Evolutionary conservation across 2,888 invertebrate genomes (phyloP).

Genomic region (Drosophila infuscata): DNA sequence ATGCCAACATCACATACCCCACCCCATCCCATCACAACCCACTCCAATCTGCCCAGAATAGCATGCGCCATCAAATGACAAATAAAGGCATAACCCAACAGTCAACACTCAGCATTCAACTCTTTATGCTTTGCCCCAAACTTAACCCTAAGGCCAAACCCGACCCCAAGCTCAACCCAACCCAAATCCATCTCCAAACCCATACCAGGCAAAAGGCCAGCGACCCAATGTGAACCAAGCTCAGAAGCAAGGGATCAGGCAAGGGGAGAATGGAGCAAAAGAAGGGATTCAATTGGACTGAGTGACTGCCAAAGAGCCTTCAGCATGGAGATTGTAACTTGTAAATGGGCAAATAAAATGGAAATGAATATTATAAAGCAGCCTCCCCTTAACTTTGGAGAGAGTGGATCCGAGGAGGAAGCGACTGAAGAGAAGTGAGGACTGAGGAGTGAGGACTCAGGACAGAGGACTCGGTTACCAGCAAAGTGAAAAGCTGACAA

Average conservation of each 20-base stretch:
- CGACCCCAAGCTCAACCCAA: conserved; percentile 5
- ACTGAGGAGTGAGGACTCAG: background rate
- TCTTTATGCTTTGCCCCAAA: conserved; percentile 14
- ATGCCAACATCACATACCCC: background rate
- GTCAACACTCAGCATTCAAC: conserved; percentile 47
- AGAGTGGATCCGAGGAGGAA: background rate
- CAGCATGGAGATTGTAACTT: conserved; percentile 54
- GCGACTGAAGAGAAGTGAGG: background rate
- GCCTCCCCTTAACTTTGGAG: conserved; percentile 33
- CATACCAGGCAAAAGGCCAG: conserved; percentile 49
- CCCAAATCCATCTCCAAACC: conserved; percentile 7
- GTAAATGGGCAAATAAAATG: conserved; percentile 80
- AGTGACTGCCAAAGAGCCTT: conserved; percentile 11
- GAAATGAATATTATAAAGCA: conserved; percentile 77
- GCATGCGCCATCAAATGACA: conserved; percentile 65
- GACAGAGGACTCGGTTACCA: conserved; percentile 13
- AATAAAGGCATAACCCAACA: conserved; percentile 76
- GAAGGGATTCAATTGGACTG: conserved; percentile 15
- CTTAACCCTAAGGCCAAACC: background rate
- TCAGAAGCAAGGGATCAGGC: conserved; percentile 17
- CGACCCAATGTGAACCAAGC: conserved; percentile 45
- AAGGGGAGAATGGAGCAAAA: conserved; percentile 6
- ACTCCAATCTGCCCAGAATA: conserved; percentile 2
- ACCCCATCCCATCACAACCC: background rate
- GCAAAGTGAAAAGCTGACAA: conserved; percentile 78